A percentile compares a stretch with the other conserved stretches of the same genome.
Evolutionary conservation across 2,888 invertebrate genomes (phyloP).

Genomic region (Caenorhabditis becei): DNA sequence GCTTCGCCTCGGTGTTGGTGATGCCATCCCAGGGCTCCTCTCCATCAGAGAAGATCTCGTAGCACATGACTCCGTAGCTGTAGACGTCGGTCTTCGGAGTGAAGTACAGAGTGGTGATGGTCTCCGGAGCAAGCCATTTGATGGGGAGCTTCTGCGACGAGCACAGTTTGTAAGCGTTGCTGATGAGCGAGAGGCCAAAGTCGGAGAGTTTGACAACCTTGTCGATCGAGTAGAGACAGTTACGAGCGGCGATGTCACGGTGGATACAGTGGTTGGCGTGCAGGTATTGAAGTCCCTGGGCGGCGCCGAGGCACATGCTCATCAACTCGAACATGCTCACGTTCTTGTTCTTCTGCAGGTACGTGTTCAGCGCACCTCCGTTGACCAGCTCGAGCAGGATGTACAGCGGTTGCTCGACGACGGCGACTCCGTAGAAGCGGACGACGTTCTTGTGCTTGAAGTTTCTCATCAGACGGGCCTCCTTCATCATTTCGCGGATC

Average conservation of each 20-base stretch:
- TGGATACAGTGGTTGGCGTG: conserved; percentile 49
- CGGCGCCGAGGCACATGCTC: conserved; percentile 51
- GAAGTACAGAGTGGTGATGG: conserved; percentile 46
- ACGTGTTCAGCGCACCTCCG: conserved; percentile 8
- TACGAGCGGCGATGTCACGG: conserved; percentile 55
- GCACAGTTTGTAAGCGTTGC: conserved; percentile 36
- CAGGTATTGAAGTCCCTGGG: conserved; percentile 51
- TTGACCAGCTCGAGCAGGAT: conserved; percentile 32
- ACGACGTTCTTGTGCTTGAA: conserved; percentile 62
- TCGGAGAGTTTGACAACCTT: conserved; percentile 60
- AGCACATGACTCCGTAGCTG: conserved; percentile 68
- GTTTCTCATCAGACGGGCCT: conserved; percentile 61
- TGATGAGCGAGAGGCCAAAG: conserved; percentile 59
- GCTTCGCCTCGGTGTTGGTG: conserved; percentile 59
- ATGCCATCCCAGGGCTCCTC: conserved; percentile 65
- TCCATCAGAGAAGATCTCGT: conserved; percentile 65
- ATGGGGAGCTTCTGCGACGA: conserved; percentile 58
- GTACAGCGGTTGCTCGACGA: conserved; percentile 62
- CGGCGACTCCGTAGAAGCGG: conserved; percentile 61
- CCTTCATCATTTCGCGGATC: conserved; percentile 65
- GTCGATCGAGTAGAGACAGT: conserved; percentile 46
- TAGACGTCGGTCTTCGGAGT: conserved; percentile 60
- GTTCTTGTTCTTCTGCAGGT: conserved; percentile 39
- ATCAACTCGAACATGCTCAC: conserved; percentile 15
- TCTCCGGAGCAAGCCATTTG: conserved; percentile 66